Evolutionary conservation across 2,888 invertebrate species (phyloP), one percentile per base, ranked within the genome.

Genomic region (Heteromurus nitidus): DNA sequence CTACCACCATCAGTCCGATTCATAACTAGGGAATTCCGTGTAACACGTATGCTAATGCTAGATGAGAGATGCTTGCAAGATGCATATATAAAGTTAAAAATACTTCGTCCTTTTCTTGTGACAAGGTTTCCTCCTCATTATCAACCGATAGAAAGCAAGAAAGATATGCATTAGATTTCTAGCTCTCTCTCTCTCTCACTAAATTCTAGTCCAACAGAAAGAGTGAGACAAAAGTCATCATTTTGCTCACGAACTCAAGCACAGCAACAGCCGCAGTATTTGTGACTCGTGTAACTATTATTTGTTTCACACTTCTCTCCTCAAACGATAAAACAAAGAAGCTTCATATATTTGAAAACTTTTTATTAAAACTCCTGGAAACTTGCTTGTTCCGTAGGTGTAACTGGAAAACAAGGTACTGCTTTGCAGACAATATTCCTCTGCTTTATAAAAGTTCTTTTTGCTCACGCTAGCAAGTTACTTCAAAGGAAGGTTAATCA

Each of bases 81-180:
- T 11, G 20, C 18, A 22, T 13, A 53, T 53, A 30, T 31, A 67
- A 68, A 76, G 75, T 76, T 76, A 76, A 76, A 76, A 76, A 76
- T 76, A 76, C 75, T 55, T 65, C 74, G 74, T 65, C 68, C 68
- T 76, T 73, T 58, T 68, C 60, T 36, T 53, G 65, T 16, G 42
- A 58, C 75, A 68, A 67, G 67, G 75, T 68, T 76, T 58, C 11
- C 44, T 74, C n/a, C 47, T 47, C 36, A 31, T 68, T 76, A 58
- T 31, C 67, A 67, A 64, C 65, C 74, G 55, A 65, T 74, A 74
- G 65, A 65, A 31, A 20, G 53, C 24, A n/a, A n/a, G n/a, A n/a
- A n/a, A n/a, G n/a, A n/a, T n/a, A n/a, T n/a, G n/a, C n/a, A n/a
- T n/a, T n/a, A n/a, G n/a, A n/a, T n/a, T n/a, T n/a, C n/a, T n/a